These are phyloP conservation scores for Drosophila falleni DNA, from an alignment of 2,888 invertebrate genomes.

Conservation along the genomic window DNA sequence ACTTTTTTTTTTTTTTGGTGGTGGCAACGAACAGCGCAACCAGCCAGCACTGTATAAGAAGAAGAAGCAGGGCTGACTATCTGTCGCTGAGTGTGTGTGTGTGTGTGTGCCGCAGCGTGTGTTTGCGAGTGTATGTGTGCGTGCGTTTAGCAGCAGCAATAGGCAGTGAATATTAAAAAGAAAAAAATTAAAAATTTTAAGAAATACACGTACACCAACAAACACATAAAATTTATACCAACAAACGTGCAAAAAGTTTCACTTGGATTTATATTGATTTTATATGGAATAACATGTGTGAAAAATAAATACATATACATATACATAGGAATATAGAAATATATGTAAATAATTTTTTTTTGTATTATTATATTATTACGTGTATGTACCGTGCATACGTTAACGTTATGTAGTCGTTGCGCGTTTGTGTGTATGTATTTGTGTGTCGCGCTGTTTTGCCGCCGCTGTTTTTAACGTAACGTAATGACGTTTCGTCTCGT, in stretches of 20 bases:
- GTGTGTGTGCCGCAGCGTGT: constrained; percentile 46
- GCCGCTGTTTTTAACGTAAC: constrained; percentile 60
- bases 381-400: constrained; percentile 36
- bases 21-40: constrained; percentile 71
- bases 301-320: constrained; percentile 14
- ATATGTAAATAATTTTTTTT: constrained; percentile 24
- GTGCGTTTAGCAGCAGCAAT: constrained; percentile 43
- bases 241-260: constrained; percentile 49
- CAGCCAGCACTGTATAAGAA: constrained; percentile 64
- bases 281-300: constrained; percentile 10
- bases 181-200: constrained; percentile 20
- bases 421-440: constrained; percentile 16
- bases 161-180: constrained; percentile 65
- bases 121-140: constrained; percentile 33
- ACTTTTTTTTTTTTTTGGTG: constrained; percentile 67
- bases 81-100: constrained; percentile 51
- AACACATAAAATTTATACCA: constrained; percentile 24
- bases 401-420: constrained; percentile 52
- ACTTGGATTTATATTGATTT: constrained; percentile 11
- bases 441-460: constrained; percentile 56
- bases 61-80: constrained; percentile 67
- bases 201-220: constrained; percentile 52
- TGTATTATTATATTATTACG: constrained; percentile 48
- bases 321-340: background rate
- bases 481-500: constrained; percentile 33